A percentile compares a stretch with the other conserved stretches of the same genome.
These are phyloP conservation scores for Tanypteryx hageni DNA, from an alignment of 2,888 invertebrate species.

Conservation along the genomic window DNA sequence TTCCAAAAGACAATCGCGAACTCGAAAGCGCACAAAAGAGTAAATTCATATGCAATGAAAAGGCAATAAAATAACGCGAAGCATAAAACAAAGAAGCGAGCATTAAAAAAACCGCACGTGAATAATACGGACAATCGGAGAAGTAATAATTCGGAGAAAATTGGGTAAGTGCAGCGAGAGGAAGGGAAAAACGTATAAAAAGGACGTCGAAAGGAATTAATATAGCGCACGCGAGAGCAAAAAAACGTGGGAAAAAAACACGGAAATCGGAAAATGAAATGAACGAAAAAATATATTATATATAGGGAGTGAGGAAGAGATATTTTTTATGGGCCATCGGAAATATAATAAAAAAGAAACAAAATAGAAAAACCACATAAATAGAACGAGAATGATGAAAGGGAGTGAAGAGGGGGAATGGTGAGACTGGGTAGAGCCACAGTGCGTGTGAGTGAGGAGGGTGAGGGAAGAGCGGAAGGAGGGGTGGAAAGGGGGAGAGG, in stretches of 20 bases:
- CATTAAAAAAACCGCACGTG: background rate
- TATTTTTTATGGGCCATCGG: too few relatives aligned
- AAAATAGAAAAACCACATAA: too few relatives aligned
- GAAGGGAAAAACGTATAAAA: background rate
- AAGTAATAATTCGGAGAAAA: background rate
- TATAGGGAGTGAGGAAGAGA: too few relatives aligned
- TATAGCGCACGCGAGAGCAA: constrained; percentile 11
- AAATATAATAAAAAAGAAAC: too few relatives aligned
- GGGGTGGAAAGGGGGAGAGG: background rate
- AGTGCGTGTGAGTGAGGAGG: too few relatives aligned
- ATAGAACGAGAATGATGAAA: background rate
- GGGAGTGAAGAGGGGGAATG: background rate
- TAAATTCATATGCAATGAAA: background rate
- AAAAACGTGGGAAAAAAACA: background rate
- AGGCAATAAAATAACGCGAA: background rate
- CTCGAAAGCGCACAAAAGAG: too few relatives aligned
- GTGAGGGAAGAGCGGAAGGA: too few relatives aligned
- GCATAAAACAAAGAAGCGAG: background rate
- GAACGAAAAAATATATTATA: background rate
- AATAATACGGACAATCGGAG: background rate
- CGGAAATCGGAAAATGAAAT: background rate
- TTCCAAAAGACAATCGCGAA: too few relatives aligned
- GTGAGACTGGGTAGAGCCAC: background rate
- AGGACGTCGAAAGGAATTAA: constrained; percentile 13
- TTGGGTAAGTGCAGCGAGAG: background rate